Evolutionary conservation across 2,888 invertebrate genomes (phyloP), one percentile per base, ranked within the genome.

Genomic region (Tipula unca): DNA sequence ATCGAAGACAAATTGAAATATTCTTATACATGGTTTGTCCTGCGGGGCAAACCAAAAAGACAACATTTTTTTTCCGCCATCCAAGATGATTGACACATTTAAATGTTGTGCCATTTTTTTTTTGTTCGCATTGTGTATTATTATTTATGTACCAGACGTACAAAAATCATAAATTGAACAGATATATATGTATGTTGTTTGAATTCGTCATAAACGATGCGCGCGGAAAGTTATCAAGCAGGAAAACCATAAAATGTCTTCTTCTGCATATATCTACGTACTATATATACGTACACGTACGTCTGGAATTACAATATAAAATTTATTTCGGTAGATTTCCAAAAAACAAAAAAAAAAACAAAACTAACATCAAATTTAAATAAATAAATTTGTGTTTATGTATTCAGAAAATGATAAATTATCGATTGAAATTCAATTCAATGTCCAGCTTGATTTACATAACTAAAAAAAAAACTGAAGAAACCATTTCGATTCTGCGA

Each of bases 341-440:
- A 69, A 69, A 69, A 69, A 25, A 8, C 25, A 3, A n/a, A n/a
- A n/a, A n/a, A n/a, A n/a, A n/a, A n/a, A n/a, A n/a, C n/a, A n/a
- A n/a, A n/a, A 69, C 3, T 48, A 20, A 48, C 48, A 48, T 39
- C 39, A 17, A 48, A 48, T 48, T 48, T 48, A 48, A 48, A 48
- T 48, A 48, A 48, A n/a, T 35, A 6, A 39, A 39, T 39, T 13
- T n/a, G 8, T 3, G 6, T 69, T 69, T 69, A 69, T 69, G 25
- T 20, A 69, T 69, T 69, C 69, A 69, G 10, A 69, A 25, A 10
- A 69, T 69, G 69, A 69, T 69, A 69, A 69, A 69, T 69, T 69
- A 69, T 69, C 69, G 69, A 69, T 69, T 69, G 69, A 69, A 69
- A 69, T 69, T 69, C 69, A 69, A 69, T 69, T 25, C 69, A 69